Evolutionary conservation across 1,140 invertebrate species (phyloP).

Genomic region (Bombus vancouverensis): DNA sequence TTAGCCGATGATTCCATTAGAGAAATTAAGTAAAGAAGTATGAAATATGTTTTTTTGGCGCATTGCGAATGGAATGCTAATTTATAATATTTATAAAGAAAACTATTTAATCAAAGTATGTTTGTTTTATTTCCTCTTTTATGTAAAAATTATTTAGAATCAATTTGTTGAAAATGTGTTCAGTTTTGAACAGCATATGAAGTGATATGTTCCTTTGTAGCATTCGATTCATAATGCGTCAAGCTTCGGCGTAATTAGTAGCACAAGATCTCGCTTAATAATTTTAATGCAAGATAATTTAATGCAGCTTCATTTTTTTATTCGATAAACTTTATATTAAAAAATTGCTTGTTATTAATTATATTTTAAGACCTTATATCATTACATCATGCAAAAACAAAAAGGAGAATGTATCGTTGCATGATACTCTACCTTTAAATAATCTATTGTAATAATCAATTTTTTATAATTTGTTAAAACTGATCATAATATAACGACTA

Average conservation of each 20-base stretch:
- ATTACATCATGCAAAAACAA: not conserved
- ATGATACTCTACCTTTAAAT: conserved; percentile 63
- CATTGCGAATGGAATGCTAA: conserved; percentile 7
- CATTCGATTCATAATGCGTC: conserved; percentile 14
- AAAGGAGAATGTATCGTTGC: conserved; percentile 55
- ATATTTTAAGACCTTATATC: conserved; percentile 16
- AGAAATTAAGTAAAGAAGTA: conserved; percentile 16
- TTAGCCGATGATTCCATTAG: conserved; percentile 16
- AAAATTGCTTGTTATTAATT: conserved; percentile 22
- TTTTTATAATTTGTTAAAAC: conserved; percentile 65
- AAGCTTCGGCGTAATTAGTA: conserved; percentile 13
- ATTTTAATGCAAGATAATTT: conserved; percentile 6
- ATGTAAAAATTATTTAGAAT: not conserved
- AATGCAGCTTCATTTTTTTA: conserved; percentile 30
- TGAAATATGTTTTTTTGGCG: conserved; percentile 6
- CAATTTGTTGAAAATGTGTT: not conserved
- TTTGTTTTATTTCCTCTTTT: not conserved
- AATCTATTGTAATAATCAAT: conserved; percentile 52
- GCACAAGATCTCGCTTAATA: conserved; percentile 39
- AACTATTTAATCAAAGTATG: not conserved
- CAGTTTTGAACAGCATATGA: conserved; percentile 1
- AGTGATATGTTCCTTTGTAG: not conserved
- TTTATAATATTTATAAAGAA: not conserved
- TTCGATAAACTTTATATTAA: conserved; percentile 19
- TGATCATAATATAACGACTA: conserved; percentile 60